A percentile compares a stretch with the other conserved stretches of the same genome.
Evolutionary conservation across 2,113 vertebrate genomes (phyloP).

Genomic region (Pongo pygmaeus): DNA sequence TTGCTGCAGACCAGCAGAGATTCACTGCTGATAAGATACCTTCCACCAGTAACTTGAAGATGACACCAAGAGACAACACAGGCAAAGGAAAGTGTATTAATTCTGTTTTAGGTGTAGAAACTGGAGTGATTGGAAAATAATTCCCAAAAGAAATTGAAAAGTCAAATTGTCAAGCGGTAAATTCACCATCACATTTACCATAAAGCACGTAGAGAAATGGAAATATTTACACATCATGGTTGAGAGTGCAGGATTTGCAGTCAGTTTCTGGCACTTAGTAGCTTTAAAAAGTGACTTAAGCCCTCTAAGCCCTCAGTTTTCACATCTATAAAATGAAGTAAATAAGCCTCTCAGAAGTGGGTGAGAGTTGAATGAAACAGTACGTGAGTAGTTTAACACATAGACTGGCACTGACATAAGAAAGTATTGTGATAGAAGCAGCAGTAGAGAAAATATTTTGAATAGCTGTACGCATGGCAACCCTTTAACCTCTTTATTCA

Average conservation of each 20-base stretch:
- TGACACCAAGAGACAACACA: background rate
- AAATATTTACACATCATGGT: background rate
- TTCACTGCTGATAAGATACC: too few relatives aligned
- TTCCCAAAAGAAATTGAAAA: background rate
- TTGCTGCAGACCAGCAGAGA: too few relatives aligned
- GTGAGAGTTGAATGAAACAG: background rate
- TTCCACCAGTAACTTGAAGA: background rate
- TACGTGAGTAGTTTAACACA: background rate
- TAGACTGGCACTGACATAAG: background rate
- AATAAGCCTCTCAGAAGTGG: background rate
- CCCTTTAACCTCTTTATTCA: background rate
- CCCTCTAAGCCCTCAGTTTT: background rate
- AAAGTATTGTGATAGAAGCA: background rate
- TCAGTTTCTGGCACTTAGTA: background rate
- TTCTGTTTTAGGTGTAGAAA: background rate
- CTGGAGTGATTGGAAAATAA: background rate
- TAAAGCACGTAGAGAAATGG: background rate
- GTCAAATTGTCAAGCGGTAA: background rate
- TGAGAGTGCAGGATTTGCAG: background rate
- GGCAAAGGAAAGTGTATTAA: background rate
- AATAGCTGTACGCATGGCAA: background rate
- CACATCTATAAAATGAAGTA: background rate
- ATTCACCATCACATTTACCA: background rate
- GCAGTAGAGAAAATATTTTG: background rate
- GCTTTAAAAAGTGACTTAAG: background rate